Evolutionary conservation across 1,140 invertebrate genomes (phyloP).

Genomic region (Philaenus spumarius): DNA sequence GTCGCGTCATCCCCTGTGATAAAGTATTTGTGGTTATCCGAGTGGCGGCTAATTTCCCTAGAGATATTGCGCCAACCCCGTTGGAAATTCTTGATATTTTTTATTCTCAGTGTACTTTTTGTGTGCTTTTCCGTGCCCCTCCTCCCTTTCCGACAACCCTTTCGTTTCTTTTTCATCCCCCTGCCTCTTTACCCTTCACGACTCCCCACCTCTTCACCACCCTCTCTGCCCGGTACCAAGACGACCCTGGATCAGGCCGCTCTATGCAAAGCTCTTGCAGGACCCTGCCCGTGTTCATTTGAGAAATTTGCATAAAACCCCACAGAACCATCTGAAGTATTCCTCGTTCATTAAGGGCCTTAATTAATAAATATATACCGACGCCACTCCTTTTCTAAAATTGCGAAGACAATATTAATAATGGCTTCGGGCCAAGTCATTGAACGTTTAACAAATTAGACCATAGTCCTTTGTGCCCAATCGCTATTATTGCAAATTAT

Average conservation of each 20-base stretch:
- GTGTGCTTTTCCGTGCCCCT: conserved; percentile 5
- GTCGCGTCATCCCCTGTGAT: conserved; percentile 11
- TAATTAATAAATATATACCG: conserved; percentile 17
- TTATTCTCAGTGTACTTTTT: conserved; percentile 9
- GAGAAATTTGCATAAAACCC: conserved; percentile 17
- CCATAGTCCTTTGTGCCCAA: no score
- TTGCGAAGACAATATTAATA: conserved; percentile 14
- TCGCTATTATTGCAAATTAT: no score
- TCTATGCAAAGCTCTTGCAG: conserved; percentile 6
- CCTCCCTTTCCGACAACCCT: background rate
- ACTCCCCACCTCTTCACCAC: no score
- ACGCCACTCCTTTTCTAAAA: conserved; percentile 7
- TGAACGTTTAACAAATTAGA: no score
- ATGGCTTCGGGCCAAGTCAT: background rate
- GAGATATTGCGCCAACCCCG: conserved; percentile 1
- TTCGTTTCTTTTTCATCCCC: background rate
- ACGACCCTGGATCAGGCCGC: conserved; percentile 5
- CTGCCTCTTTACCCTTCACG: no score
- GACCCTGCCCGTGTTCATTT: conserved; percentile 8
- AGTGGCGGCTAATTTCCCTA: conserved; percentile 9
- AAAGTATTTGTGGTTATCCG: conserved; percentile 16
- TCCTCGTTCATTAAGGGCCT: conserved; percentile 12
- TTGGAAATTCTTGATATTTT: conserved; percentile 17
- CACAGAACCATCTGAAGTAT: conserved; percentile 15
- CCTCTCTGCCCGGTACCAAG: background rate